Conservation (phyloP, 2,888 invertebrate species). For the Rhamphomyia laevipes region DNA sequence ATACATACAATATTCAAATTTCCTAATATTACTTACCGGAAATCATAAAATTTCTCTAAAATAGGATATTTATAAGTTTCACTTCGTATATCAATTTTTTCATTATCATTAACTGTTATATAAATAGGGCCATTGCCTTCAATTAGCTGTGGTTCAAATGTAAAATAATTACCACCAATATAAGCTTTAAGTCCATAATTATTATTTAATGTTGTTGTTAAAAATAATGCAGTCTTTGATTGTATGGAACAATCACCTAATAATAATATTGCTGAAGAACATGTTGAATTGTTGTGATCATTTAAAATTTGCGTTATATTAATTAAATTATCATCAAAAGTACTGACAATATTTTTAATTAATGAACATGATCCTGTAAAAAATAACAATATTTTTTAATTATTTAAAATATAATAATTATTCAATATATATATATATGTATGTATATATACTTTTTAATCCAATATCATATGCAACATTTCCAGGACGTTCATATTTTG, state of each 20-base stretch:
- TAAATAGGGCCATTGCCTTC: constrained; percentile 20
- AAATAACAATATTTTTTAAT: not conserved
- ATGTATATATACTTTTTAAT: constrained; percentile 27
- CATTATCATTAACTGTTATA: constrained; percentile 28
- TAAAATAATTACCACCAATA: constrained; percentile 32
- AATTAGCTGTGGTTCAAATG: constrained; percentile 19
- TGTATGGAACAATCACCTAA: constrained; percentile 33
- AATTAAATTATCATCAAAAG: constrained; percentile 34
- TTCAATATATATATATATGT: not conserved
- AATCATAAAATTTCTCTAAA: constrained; percentile 32
- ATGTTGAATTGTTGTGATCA: constrained; percentile 19
- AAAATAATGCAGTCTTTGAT: constrained; percentile 34
- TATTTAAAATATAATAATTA: not conserved
- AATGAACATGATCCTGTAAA: constrained; percentile 33
- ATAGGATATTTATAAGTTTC: constrained; percentile 34
- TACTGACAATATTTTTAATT: constrained; percentile 33
- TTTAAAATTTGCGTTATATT: constrained; percentile 24
- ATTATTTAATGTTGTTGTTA: constrained; percentile 22
- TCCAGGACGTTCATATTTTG: constrained; percentile 34
- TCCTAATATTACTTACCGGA: constrained; percentile 37
- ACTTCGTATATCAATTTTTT: constrained; percentile 25
- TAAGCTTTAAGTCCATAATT: constrained; percentile 32
- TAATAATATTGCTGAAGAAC: constrained; percentile 28
- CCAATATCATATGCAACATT: constrained; percentile 33
- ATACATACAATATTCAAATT: too few species aligned